Base-by-base conservation (phyloP, 2,888 invertebrate genomes). In the Stenoptilia bipunctidactyla region DNA sequence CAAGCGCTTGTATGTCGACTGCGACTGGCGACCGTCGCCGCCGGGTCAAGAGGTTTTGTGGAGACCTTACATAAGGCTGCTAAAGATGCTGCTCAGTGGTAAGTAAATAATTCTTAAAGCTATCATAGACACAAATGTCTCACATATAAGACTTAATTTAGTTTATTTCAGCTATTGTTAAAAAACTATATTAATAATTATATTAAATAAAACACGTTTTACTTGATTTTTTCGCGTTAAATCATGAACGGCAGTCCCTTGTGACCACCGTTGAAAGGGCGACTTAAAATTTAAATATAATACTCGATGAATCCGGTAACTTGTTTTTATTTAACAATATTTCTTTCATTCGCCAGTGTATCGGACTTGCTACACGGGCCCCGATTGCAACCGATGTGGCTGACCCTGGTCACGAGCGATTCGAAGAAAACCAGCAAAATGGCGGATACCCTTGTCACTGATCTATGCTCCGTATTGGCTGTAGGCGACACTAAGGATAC, bases 401-500 rank as follows among this genome's bases (percentile, higher is more conserved):
- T 89, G 49, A 86, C 80, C 48, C 80, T 91, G 55, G 67, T 66
- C 61, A 76, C 56, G 15, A 51, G 63, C 34, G 66, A 73, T 36
- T 48, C 58, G 1, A 59, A 58, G 1, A 40, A 46, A 2, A 58
- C 70, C 2, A 61, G 55, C 55, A 68, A 60, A 39, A 50, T 66
- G 10, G 72, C 82, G 0, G 80, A 77, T 30, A 50, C 54, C 1
- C 52, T 83, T 15, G 51, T 83, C 0, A 47, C 69, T 0, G 80
- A 82, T 41, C 53, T 93, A 47, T 92, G 91, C 55, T 85, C 88
- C 36, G 79, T 92, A 15, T 69, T 93, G 10, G 84, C 90, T 33
- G 80, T 86, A 36, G 87, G 90, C 27, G 96, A 96, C 61, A 92
- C 92, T 15, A 96, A 96, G 70, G 88, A 89, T 50, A 94, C 93